Percentiles rank a stretch among this genome's conserved stretches.
phyloP scores from a whole-genome alignment of 2,888 invertebrate species.

The Podotricha telesiphe region DNA sequence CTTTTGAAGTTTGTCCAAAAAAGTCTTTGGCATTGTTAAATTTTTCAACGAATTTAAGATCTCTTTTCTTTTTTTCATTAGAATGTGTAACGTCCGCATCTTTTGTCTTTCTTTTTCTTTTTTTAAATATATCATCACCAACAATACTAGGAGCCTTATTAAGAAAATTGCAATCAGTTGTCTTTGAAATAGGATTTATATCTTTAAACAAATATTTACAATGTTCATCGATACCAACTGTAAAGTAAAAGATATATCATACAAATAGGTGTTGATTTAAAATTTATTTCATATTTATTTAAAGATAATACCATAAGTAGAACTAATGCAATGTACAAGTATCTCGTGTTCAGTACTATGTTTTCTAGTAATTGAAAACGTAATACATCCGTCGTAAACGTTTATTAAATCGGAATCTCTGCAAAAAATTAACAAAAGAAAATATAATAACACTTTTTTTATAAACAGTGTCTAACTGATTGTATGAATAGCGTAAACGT shows the following conservation, averaged over 20 bases:
- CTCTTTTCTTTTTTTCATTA: constrained; percentile 71
- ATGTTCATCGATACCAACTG: constrained; percentile 81
- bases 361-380: constrained; percentile 69
- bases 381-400: constrained; percentile 72
- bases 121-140: constrained; percentile 13
- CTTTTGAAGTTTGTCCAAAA: constrained; percentile 57
- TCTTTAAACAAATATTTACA: constrained; percentile 65
- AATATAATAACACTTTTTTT: background rate
- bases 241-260: constrained; percentile 49
- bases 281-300: background rate
- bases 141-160: background rate
- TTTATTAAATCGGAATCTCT: constrained; percentile 73
- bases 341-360: constrained; percentile 71
- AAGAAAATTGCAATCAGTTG: background rate
- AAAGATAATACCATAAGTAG: constrained; percentile 77
- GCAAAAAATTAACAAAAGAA: constrained; percentile 46
- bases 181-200: constrained; percentile 46
- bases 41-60: constrained; percentile 60
- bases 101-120: constrained; percentile 59
- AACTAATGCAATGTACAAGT: constrained; percentile 83
- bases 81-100: constrained; percentile 52
- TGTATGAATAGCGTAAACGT: no score
- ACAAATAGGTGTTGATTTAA: background rate
- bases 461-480: no score
- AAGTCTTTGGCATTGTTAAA: constrained; percentile 63